Evolutionary conservation across 2,797 vertebrate genomes (phyloP).

Genomic region (Siniperca scherzeri): DNA sequence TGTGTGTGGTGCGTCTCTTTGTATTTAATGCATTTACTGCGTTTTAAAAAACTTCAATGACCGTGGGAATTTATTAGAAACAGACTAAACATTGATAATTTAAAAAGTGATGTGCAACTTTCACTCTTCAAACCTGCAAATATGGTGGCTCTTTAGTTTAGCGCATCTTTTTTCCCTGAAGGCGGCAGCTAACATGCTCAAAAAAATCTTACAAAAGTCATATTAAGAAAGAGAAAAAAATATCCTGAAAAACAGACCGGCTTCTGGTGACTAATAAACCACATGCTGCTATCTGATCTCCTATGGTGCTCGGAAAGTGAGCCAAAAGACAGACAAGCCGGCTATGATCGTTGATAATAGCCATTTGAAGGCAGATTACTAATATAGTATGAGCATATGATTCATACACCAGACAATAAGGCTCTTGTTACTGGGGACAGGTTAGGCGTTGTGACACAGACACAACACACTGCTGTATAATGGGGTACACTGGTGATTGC

Average conservation of each 20-base stretch:
- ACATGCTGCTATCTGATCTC: conserved; percentile 67
- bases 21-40: not conserved
- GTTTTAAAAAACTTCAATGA: not conserved
- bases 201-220: conserved; percentile 26
- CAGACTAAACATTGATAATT: not conserved
- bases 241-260: conserved; percentile 50
- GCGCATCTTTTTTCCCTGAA: conserved; percentile 7
- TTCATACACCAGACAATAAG: conserved; percentile 71
- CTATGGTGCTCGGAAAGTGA: conserved; percentile 49
- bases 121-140: conserved; percentile 25
- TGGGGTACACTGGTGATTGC: conserved; percentile 26
- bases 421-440: conserved; percentile 63
- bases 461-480: conserved; percentile 33
- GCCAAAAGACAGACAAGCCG: conserved; percentile 62
- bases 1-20: not conserved
- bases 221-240: conserved; percentile 23
- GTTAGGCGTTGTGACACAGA: conserved; percentile 62
- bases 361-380: conserved; percentile 72
- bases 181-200: conserved; percentile 1
- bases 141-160: conserved; percentile 18
- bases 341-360: conserved; percentile 59
- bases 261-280: conserved; percentile 74
- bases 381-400: conserved; percentile 74
- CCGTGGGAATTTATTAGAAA: not conserved
- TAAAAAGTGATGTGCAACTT: not conserved